Base-by-base conservation (phyloP, 1,140 invertebrate species). In the Episyrphus balteatus region DNA sequence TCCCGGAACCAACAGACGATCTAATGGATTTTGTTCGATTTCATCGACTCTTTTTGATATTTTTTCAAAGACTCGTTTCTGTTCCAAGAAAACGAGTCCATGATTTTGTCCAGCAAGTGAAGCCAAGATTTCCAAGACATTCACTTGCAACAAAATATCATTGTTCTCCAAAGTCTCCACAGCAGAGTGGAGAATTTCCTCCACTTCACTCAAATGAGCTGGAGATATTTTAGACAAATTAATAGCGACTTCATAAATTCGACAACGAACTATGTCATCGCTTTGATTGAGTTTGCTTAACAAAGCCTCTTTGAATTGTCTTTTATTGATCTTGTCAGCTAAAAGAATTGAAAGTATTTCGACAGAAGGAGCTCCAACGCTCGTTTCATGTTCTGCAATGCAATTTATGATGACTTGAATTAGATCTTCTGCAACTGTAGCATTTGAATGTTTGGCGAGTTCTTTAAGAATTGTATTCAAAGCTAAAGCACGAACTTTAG, bases 101-200 rank as follows among this genome's bases (percentile, higher is more conserved):
- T 88, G 77, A 42, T 81, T 70, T 33, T 69, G 74, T 26, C 76
- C 51, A 9, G 79, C 81, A 32, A 92, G 68, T 40, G 78, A 75
- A 10, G 81, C 80, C 11, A 91, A 55, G n/a, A 85, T 61, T 68
- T 90, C 83, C 38, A 92, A 59, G 36, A 83, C 77, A 61, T 87
- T 89, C 40, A 90, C 66, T 59, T 86, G 80, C 13, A 87, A 65
- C 31, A 92, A 64, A 38, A 89, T 69, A 70, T 92, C 88, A 51
- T 82, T 75, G 42, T 73, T 77, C 33, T 82, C 70, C 8, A 88
- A 55, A 57, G 87, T 79, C 26, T 72, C 62, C 18, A 88, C 58
- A 38, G 90, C 74, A 33, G 74, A 75, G 13, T 78, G 70, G 30
- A 90, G 61, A 32, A 89, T 78, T 13, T 81, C 83, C 39, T 77